A percentile compares a stretch with the other conserved stretches of the same genome.
Conservation (phyloP, 2,888 invertebrate genomes). For the Anthoptus insignis region DNA sequence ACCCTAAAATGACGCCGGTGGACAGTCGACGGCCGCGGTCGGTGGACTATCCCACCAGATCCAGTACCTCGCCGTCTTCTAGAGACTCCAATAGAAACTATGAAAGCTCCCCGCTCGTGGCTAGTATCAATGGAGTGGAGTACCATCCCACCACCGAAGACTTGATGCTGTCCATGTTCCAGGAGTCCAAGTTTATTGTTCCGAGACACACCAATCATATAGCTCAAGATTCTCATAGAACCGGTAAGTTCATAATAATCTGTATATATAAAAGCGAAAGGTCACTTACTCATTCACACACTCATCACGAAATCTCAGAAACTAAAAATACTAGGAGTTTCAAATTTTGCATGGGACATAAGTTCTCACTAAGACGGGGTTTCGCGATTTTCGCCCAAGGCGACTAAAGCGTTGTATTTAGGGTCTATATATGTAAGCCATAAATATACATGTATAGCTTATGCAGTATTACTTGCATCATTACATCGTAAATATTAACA, state of each 20-base stretch:
- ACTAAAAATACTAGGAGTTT: no score
- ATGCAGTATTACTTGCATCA: no score
- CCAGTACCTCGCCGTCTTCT: constrained; percentile 52
- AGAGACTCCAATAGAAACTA: constrained; percentile 70
- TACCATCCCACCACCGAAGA: constrained; percentile 82
- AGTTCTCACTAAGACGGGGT: no score
- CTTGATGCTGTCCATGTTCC: constrained; percentile 81
- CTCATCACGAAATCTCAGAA: no score
- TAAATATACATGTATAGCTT: no score
- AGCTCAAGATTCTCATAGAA: constrained; percentile 73
- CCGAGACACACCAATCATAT: constrained; percentile 73
- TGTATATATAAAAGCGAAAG: no score
- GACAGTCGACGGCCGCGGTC: constrained; percentile 76
- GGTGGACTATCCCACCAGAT: constrained; percentile 68
- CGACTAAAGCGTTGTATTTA: no score
- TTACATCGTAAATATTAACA: no score
- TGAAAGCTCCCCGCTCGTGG: constrained; percentile 78
- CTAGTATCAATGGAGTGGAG: constrained; percentile 80
- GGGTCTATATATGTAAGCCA: no score
- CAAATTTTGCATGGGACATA: no score
- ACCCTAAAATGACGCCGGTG: constrained; percentile 85
- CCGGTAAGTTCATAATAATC: constrained; percentile 75
- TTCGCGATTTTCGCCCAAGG: no score
- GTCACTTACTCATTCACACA: no score
- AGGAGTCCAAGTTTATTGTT: constrained; percentile 79